Percentiles rank a stretch among this genome's conserved stretches.
These are phyloP conservation scores for Neolamprologus cancellatus DNA, from an alignment of 2,113 vertebrate species.

Conservation along the genomic window DNA sequence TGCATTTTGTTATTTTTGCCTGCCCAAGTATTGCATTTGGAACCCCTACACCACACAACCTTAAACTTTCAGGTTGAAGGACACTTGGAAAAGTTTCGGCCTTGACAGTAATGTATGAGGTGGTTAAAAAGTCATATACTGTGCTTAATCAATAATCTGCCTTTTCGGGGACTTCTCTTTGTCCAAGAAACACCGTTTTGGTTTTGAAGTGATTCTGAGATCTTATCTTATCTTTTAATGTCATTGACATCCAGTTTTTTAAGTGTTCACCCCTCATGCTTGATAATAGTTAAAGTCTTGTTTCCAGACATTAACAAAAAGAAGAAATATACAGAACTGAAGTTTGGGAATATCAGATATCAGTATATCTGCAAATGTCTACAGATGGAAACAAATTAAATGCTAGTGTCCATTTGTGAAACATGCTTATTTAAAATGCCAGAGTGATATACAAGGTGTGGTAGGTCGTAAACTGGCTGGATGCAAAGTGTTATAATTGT, in stretches of 20 bases:
- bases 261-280: not conserved
- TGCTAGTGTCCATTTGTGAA: not conserved
- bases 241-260: not conserved
- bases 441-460: not conserved
- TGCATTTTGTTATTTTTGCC: not conserved
- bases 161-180: not conserved
- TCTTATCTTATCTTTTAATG: not conserved
- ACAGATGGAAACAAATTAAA: not conserved
- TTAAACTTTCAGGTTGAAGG: not conserved
- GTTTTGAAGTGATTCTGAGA: not conserved
- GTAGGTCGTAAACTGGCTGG: rapidly evolving
- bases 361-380: not conserved
- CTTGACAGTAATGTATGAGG: not conserved
- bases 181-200: not conserved
- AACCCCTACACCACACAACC: not conserved
- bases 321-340: not conserved
- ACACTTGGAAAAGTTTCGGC: not conserved
- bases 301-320: not conserved
- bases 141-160: not conserved
- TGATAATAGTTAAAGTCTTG: not conserved
- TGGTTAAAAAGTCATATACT: not conserved
- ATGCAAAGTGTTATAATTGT: not conserved
- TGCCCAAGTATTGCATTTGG: not conserved
- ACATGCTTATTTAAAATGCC: not conserved
- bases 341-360: not conserved